Conservation (phyloP, 2,797 vertebrate genomes). For the Brachymystax lenok region DNA sequence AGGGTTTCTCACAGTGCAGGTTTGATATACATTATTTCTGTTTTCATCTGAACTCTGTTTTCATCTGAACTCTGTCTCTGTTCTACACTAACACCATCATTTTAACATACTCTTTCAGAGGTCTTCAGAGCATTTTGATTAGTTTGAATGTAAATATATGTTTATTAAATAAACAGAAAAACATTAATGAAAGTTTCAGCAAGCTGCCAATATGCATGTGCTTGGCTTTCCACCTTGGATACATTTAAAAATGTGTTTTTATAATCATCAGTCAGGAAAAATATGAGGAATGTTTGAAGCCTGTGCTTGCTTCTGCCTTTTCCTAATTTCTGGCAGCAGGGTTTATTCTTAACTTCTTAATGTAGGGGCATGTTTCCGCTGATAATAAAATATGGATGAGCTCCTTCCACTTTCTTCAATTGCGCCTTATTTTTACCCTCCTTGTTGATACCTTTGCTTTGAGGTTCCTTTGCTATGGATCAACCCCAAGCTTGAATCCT, state of each 20-base stretch:
- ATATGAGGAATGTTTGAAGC: background rate
- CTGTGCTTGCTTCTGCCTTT: background rate
- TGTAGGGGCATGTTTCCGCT: slow-evolving; percentile 18
- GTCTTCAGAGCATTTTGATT: background rate
- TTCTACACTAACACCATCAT: too few species aligned
- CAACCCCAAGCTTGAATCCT: too few species aligned
- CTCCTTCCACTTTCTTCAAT: slow-evolving; percentile 25
- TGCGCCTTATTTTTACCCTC: slow-evolving; percentile 12
- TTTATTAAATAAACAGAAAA: background rate
- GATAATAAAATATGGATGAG: slow-evolving; percentile 42
- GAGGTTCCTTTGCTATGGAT: too few species aligned
- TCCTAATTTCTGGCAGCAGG: background rate
- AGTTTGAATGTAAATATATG: background rate
- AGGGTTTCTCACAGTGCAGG: too few species aligned
- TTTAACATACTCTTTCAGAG: too few species aligned
- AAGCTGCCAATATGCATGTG: background rate
- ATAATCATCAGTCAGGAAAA: background rate
- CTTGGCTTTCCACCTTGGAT: background rate
- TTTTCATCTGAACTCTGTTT: too few species aligned
- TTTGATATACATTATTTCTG: too few species aligned
- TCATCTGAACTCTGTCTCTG: too few species aligned
- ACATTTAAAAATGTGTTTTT: background rate
- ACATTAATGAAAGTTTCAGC: background rate
- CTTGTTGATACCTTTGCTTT: too few species aligned
- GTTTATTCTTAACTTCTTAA: slow-evolving; percentile 26